Evolutionary conservation across 92 coral and sea anemone genomes (phyloP).

Genomic region (Meandrina meandrites): DNA sequence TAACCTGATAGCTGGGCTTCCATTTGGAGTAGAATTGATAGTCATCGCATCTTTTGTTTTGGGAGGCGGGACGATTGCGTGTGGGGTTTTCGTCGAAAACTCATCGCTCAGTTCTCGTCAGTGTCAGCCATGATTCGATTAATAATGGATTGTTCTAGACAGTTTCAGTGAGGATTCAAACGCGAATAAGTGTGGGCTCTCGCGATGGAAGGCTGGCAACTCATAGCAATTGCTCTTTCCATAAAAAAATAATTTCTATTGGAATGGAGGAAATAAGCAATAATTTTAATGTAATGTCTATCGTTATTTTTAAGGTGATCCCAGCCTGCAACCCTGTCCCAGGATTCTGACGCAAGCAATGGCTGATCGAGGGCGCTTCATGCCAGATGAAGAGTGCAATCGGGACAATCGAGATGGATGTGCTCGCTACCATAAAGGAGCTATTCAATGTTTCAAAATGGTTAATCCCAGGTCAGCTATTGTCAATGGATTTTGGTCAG

Average conservation of each 20-base stretch:
- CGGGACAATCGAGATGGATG: slow-evolving; percentile 50
- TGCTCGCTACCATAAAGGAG: slow-evolving; percentile 60
- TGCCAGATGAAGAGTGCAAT: slow-evolving; percentile 66
- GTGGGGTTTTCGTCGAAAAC: too few species aligned
- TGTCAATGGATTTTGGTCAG: neutral
- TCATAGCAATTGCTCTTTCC: too few species aligned
- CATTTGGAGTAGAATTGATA: neutral
- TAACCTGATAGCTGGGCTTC: too few species aligned
- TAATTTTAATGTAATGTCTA: too few species aligned
- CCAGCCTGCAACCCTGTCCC: slow-evolving; percentile 70
- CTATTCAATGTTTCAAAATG: slow-evolving; percentile 67
- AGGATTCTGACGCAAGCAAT: slow-evolving; percentile 68
- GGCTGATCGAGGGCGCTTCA: slow-evolving; percentile 82
- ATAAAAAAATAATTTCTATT: too few species aligned
- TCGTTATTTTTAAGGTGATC: neutral
- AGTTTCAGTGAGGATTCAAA: too few species aligned
- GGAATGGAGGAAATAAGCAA: too few species aligned
- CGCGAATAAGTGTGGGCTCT: too few species aligned
- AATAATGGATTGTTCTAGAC: too few species aligned
- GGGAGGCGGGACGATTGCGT: neutral
- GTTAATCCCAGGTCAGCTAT: slow-evolving; percentile 66
- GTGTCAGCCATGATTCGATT: too few species aligned
- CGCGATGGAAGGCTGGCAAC: too few species aligned
- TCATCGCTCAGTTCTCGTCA: too few species aligned
- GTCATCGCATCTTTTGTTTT: neutral